Evolutionary conservation across 2,113 vertebrate genomes (phyloP), one percentile per base, ranked within the genome.

Genomic region (Chaetorhynchus papuensis): DNA sequence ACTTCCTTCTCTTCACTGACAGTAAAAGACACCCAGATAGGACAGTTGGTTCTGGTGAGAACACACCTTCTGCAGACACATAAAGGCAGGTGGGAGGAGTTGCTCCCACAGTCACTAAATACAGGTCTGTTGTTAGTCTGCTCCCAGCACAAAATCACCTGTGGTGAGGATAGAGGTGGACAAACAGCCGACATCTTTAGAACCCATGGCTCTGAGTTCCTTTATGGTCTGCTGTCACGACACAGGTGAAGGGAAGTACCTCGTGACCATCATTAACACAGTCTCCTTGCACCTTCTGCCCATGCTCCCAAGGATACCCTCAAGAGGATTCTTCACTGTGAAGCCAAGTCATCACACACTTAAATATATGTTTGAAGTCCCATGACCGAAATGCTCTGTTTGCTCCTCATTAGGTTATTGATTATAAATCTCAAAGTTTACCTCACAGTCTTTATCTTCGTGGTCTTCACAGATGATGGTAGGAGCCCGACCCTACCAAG

Each of bases 181-280:
- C 17, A 75, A 52, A 60, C 15, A 65, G 21, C 50, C 23, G 22
- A 42, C 60, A 35, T 56, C 19, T 56, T 85, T 65, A 84, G 56
- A 82, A 22, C 11, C 44, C 0, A 0, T 2, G 1, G 2, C 15
- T 85, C n/a, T 30, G 28, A 65, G 11, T 7, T 84, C 12, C 15
- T 79, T 80, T 45, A 24, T 11, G 47, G 31, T 16, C 35, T 70
- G 7, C 41, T 75, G 13, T 24, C 16, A 41, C 10, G 49, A 31
- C 28, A 31, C 11, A 44, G 14, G 9, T 19, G 9, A 66, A 18
- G 8, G 28, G 22, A 66, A 41, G 5, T 24, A 19, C 20, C 42
- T 63, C 57, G 15, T n/a, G n/a, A 10, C 23, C 31, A 63, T 60
- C 59, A 56, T 33, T 47, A 44, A 57, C 19, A 30, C 23, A 39